Conservation (phyloP, 2,113 vertebrate species). For the Halichoerus grypus region DNA sequence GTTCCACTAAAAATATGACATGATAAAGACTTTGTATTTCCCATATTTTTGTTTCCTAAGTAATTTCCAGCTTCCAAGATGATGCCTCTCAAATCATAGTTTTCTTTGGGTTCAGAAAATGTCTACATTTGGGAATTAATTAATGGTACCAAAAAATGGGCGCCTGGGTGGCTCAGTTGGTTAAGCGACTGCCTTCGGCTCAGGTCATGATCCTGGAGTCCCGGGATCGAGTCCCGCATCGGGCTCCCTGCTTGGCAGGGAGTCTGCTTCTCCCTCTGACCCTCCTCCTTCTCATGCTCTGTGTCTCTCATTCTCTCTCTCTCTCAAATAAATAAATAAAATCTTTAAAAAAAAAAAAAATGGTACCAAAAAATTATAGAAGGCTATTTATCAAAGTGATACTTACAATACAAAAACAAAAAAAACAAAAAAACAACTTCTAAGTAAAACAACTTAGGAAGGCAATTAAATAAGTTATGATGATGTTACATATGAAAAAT, state of each 20-base stretch:
- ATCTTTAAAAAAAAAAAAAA: background rate
- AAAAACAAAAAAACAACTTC: background rate
- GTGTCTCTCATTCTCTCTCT: too few species aligned
- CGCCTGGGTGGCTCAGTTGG: too few species aligned
- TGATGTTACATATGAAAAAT: background rate
- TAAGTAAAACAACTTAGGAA: background rate
- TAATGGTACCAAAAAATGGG: background rate
- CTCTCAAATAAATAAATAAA: too few species aligned
- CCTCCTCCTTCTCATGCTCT: too few species aligned
- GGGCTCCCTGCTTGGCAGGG: too few species aligned
- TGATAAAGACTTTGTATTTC: constrained; percentile 24
- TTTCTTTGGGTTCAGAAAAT: constrained; percentile 50
- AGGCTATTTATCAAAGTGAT: constrained; percentile 6
- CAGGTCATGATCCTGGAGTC: too few species aligned
- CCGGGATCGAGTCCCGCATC: too few species aligned
- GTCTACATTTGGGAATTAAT: constrained; percentile 28
- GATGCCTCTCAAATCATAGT: constrained; percentile 10
- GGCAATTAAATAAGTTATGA: background rate
- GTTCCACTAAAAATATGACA: background rate
- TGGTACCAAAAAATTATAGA: background rate
- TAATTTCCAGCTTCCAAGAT: constrained; percentile 46
- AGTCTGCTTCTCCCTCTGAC: too few species aligned
- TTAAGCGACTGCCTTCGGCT: too few species aligned
- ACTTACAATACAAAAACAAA: background rate
- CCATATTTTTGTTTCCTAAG: background rate